Percentiles rank a stretch among this genome's conserved stretches.
Evolutionary conservation across 2,113 vertebrate species (phyloP).

Genomic region (Salminus brasiliensis): DNA sequence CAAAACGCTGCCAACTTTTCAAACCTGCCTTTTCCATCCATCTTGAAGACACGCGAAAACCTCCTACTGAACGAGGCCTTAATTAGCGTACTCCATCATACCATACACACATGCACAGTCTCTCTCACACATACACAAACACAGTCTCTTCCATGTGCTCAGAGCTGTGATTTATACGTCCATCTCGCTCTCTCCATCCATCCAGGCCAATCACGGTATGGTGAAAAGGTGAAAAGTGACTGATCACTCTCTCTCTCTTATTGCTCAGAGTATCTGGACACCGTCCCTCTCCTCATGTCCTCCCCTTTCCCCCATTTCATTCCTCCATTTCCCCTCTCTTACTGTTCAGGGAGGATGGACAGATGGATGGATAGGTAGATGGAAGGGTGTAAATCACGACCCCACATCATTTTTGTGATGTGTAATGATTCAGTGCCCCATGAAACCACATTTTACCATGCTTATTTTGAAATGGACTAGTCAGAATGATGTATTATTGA

Average conservation of each 20-base stretch:
- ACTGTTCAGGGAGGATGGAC: conserved; percentile 28
- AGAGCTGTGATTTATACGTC: conserved; percentile 48
- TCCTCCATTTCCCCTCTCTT: background rate
- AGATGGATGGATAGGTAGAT: conserved; percentile 25
- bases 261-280: background rate
- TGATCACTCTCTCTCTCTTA: background rate
- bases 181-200: conserved; percentile 45
- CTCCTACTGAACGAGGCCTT: conserved; percentile 61
- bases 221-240: conserved; percentile 2
- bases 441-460: background rate
- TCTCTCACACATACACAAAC: conserved; percentile 41
- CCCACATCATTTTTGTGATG: background rate
- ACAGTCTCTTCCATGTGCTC: conserved; percentile 36
- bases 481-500: too few species aligned
- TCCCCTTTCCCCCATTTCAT: background rate
- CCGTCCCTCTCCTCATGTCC: conserved; percentile 6
- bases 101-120: conserved; percentile 40
- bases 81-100: conserved; percentile 67
- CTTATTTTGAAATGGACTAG: too few species aligned
- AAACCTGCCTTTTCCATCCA: conserved; percentile 29
- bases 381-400: background rate
- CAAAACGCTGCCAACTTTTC: conserved; percentile 31
- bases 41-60: conserved; percentile 54
- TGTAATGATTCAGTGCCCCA: background rate
- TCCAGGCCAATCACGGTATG: conserved; percentile 24